Evolutionary conservation across 2,888 invertebrate species (phyloP).

Genomic region (Noctua fimbriata): DNA sequence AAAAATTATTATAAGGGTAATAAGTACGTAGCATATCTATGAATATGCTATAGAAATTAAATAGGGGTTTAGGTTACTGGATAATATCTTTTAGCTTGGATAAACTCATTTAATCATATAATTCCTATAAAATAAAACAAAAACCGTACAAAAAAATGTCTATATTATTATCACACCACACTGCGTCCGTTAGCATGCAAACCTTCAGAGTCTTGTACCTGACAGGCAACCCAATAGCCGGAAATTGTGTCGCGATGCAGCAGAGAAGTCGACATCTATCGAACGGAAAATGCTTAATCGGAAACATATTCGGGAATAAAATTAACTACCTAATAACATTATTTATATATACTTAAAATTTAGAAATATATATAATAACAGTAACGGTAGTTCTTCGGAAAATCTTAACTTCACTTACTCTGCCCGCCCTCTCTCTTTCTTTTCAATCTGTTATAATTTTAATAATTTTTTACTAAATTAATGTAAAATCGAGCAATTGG

Average conservation of each 20-base stretch:
- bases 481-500: neutral
- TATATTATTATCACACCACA: conserved; percentile 12
- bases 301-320: no score
- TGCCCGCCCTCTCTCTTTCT: neutral
- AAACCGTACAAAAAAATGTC: neutral
- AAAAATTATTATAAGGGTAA: neutral
- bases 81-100: neutral
- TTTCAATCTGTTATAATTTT: neutral
- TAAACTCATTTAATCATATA: neutral
- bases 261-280: no score
- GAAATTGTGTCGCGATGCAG: no score
- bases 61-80: neutral
- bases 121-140: neutral
- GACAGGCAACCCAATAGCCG: no score
- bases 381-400: conserved; percentile 11
- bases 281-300: no score
- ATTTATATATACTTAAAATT: conserved; percentile 29
- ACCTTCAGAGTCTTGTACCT: no score
- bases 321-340: no score
- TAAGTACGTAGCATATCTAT: neutral
- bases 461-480: neutral
- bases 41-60: neutral
- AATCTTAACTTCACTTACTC: conserved; percentile 6
- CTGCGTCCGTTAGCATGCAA: conserved; percentile 18
- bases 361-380: neutral